Evolutionary conservation across 2,797 vertebrate genomes (phyloP).

Genomic region (Hydrophis major): DNA sequence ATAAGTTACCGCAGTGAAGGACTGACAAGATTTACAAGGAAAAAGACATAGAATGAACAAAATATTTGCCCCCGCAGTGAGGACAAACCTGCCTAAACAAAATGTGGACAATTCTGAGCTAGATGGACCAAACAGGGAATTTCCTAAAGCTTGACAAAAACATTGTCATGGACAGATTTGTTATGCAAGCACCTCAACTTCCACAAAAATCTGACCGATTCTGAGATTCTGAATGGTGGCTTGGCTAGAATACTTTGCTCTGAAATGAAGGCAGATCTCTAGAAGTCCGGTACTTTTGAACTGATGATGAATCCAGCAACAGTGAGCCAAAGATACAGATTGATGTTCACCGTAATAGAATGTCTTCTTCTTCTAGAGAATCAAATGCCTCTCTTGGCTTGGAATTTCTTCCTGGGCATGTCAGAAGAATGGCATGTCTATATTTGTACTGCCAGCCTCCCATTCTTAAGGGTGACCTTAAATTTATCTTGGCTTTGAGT

Average conservation of each 20-base stretch:
- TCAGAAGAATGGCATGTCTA: conserved; percentile 50
- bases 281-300: conserved; percentile 27
- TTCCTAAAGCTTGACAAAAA: not conserved
- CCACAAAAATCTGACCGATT: not conserved
- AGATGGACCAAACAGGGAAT: not conserved
- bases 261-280: not conserved
- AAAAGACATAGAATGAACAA: not conserved
- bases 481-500: conserved; percentile 64
- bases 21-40: not conserved
- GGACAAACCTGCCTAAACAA: not conserved
- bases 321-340: conserved; percentile 56
- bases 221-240: not conserved
- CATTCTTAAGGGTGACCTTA: conserved; percentile 61
- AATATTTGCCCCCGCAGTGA: not conserved
- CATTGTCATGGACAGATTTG: not conserved
- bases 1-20: not conserved
- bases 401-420: conserved; percentile 57
- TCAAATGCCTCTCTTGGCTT: conserved; percentile 48
- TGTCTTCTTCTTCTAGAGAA: conserved; percentile 38
- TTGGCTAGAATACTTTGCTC: not conserved
- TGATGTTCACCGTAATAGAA: conserved; percentile 46
- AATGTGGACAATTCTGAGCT: not conserved
- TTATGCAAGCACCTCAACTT: not conserved
- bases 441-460: conserved; percentile 62
- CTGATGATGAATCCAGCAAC: conserved; percentile 46